These are phyloP conservation scores for Podocnemis expansa DNA, from an alignment of 2,113 vertebrate genomes.

Conservation along the genomic window DNA sequence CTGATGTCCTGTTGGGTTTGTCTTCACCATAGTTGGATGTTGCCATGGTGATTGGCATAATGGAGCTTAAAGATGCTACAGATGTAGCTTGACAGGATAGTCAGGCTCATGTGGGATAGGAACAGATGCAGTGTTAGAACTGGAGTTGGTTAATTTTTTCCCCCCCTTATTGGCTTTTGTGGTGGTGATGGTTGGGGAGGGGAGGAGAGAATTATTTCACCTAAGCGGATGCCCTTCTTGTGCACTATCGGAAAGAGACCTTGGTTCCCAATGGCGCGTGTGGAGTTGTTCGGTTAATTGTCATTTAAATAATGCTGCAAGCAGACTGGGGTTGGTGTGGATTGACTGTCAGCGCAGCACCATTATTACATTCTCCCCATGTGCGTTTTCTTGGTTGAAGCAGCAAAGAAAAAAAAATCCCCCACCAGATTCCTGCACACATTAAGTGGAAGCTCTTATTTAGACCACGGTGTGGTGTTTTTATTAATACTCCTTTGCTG, in stretches of 20 bases:
- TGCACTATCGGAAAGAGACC: neutral
- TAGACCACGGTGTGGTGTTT: neutral
- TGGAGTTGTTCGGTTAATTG: neutral
- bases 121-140: neutral
- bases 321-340: neutral
- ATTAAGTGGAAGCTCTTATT: neutral
- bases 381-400: neutral
- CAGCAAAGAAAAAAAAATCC: neutral
- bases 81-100: neutral
- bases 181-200: neutral
- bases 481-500: constrained; percentile 52
- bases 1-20: neutral
- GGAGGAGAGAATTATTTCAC: neutral
- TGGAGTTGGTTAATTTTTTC: neutral
- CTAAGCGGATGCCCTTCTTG: neutral
- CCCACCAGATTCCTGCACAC: neutral
- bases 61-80: neutral
- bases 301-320: neutral
- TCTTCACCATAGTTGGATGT: neutral
- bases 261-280: neutral
- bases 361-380: neutral
- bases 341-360: neutral
- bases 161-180: neutral
- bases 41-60: neutral
- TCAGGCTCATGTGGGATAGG: neutral